These are phyloP conservation scores for Morone chrysops DNA, from an alignment of 2,113 vertebrate genomes.

Conservation along the genomic window DNA sequence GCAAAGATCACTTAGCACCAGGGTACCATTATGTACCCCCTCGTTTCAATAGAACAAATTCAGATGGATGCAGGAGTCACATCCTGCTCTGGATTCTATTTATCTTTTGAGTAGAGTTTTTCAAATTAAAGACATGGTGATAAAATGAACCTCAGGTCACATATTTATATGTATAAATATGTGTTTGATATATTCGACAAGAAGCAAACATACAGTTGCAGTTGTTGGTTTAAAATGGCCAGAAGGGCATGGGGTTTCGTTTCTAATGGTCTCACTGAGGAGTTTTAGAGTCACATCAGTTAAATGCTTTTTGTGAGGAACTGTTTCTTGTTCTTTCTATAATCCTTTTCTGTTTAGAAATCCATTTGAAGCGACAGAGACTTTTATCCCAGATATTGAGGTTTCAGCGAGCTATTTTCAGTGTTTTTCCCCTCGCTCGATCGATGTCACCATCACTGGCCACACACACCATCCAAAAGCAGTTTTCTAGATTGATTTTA, in stretches of 20 bases:
- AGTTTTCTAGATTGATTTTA: conserved; percentile 62
- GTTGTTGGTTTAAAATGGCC: neutral
- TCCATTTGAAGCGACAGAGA: conserved; percentile 31
- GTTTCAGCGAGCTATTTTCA: conserved; percentile 7
- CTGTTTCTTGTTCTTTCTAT: neutral
- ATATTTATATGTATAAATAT: neutral
- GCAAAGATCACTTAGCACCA: conserved; percentile 29
- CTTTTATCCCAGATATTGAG: conserved; percentile 40
- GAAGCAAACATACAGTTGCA: neutral
- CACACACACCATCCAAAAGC: conserved; percentile 41
- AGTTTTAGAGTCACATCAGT: neutral
- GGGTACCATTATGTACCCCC: conserved; percentile 6
- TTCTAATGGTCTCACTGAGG: neutral
- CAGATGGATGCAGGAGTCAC: conserved; percentile 17
- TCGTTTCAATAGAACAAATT: conserved; percentile 22
- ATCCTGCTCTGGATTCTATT: neutral
- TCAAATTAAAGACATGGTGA: neutral
- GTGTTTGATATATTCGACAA: neutral
- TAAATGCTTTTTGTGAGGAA: neutral
- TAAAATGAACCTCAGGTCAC: neutral
- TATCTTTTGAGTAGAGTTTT: neutral
- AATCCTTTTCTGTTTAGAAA: conserved; percentile 37
- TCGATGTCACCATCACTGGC: conserved; percentile 45
- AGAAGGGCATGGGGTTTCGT: neutral
- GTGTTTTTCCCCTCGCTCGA: conserved; percentile 34